phyloP scores from a whole-genome alignment of 2,113 vertebrate genomes.

The Myiozetetes cayanensis region DNA sequence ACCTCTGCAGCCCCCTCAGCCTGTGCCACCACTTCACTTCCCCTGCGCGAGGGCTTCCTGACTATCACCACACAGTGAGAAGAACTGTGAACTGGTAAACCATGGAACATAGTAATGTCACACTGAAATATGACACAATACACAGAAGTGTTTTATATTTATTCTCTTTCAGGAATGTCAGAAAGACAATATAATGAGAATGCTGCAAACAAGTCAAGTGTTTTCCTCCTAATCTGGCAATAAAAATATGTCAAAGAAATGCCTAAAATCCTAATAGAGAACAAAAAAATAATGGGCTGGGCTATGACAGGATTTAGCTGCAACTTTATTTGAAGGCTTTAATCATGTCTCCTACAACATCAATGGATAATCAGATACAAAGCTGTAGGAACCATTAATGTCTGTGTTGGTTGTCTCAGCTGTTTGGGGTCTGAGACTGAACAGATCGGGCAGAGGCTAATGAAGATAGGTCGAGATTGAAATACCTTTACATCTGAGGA shows the following conservation, averaged over 20 bases:
- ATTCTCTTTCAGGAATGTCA: constrained; percentile 76
- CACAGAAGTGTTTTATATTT: constrained; percentile 72
- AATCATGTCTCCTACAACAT: background rate
- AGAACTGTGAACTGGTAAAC: constrained; percentile 64
- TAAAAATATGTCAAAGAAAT: constrained; percentile 70
- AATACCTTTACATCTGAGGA: background rate
- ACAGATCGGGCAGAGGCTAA: background rate
- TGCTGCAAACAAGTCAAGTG: constrained; percentile 71
- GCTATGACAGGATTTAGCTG: constrained; percentile 45
- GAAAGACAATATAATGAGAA: constrained; percentile 78
- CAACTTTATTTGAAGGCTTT: constrained; percentile 34
- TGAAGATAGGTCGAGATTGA: background rate
- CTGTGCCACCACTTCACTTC: background rate
- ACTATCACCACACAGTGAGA: constrained; percentile 61
- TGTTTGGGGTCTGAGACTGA: background rate
- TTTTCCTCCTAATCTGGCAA: constrained; percentile 76
- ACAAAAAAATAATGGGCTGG: constrained; percentile 38
- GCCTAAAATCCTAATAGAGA: constrained; percentile 59
- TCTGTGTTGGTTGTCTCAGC: background rate
- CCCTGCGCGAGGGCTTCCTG: background rate
- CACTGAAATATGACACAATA: constrained; percentile 69
- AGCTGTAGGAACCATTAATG: background rate
- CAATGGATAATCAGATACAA: constrained; percentile 18
- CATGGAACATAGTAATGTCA: constrained; percentile 62
- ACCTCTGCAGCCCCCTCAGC: background rate